Base-by-base conservation (phyloP, 2,888 invertebrate species). In the Agrotis ipsilon region DNA sequence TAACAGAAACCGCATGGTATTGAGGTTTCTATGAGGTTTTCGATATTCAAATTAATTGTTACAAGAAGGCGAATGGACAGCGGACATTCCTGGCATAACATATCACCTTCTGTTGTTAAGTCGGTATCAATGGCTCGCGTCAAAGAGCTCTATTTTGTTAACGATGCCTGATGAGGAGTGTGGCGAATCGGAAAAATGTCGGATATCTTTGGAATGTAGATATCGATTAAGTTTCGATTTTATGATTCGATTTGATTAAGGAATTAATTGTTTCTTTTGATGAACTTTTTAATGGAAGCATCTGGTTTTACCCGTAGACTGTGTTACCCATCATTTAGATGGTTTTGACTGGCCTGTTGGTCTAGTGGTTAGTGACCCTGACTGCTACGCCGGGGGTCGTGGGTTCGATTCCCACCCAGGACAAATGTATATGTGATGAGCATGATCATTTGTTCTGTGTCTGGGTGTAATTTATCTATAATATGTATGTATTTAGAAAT, bases 31-130 rank as follows among this genome's bases (percentile, higher is more conserved):
- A 74, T 74, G 74, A 80, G 78, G 45, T 52, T 64, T 39, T 76
- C 18, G 27, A 75, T 63, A 63, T 71, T 75, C 66, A 75, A 75
- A 81, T 79, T 81, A 77, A 81, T 79, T 77, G 72, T 72, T 64
- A 81, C 72, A 61, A 81, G 78, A 75, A 71, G 70, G 70, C 63
- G 54, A 54, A 55, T 76, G 63, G 84, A 81, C 79, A 82, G 81
- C 79, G 63, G 84, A 81, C 79, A 82, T 82, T 84, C 79, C 46
- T 79, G 54, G 61, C 76, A 82, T 84, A 76, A 71, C 79, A 82
- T 81, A 72, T 68, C 80, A 72, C 57, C 76, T 64, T 62, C 66
- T 67, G 58, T 76, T 68, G 43, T 61, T 51, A 66, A 58, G 48
- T 21, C 75, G 49, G 68, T 69, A 63, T 80, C 24, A 64, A 79